These are phyloP conservation scores for Antitype chi DNA, from an alignment of 2,888 invertebrate species.

Conservation along the genomic window DNA sequence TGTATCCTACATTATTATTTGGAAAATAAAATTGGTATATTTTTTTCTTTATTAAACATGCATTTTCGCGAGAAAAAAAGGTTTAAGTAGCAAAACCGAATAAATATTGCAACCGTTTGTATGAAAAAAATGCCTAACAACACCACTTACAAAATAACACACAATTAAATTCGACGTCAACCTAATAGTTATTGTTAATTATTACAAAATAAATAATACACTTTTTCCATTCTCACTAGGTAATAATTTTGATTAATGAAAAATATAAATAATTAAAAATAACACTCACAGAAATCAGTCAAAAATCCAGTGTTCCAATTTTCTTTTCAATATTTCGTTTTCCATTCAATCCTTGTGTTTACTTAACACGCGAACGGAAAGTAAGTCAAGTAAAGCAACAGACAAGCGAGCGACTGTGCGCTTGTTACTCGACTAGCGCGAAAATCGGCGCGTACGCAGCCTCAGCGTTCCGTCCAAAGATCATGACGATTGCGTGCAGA, in stretches of 20 bases:
- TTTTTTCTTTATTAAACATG: background rate
- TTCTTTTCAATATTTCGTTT: constrained; percentile 51
- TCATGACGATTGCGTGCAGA: constrained; percentile 56
- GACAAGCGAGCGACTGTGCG: constrained; percentile 73
- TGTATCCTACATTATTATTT: background rate
- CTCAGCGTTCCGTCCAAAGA: constrained; percentile 69
- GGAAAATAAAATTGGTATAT: background rate
- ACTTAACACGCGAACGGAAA: constrained; percentile 55
- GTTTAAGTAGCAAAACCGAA: background rate
- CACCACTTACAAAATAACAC: background rate
- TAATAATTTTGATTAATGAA: background rate
- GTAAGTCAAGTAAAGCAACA: constrained; percentile 61
- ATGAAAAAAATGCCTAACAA: background rate
- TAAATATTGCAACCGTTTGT: background rate
- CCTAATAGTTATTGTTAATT: background rate
- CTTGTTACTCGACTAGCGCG: constrained; percentile 74
- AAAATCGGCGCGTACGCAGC: constrained; percentile 74
- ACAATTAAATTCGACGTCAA: background rate
- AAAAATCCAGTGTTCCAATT: constrained; percentile 50
- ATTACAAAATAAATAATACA: background rate
- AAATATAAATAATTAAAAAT: constrained; percentile 4
- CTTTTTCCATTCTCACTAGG: background rate
- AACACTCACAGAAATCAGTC: constrained; percentile 58
- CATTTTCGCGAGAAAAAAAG: background rate
- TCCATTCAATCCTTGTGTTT: constrained; percentile 65